Conservation (phyloP, 2,113 vertebrate genomes). For the Microcebus ravelobensis region DNA sequence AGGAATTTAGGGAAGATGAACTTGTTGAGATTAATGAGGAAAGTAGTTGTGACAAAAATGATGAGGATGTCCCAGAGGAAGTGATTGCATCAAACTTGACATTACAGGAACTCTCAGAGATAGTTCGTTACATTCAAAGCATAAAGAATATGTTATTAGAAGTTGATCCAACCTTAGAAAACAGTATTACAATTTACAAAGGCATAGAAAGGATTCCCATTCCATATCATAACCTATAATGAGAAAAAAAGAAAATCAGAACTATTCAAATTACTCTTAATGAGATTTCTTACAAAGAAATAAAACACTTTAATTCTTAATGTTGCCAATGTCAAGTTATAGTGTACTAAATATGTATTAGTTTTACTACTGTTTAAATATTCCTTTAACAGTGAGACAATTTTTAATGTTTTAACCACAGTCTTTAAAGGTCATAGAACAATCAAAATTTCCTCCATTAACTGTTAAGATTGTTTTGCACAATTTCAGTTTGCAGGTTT, state of each 20-base stretch:
- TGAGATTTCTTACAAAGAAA: background rate
- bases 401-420: background rate
- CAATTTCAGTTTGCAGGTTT: background rate
- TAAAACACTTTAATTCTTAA: background rate
- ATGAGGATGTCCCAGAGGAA: background rate
- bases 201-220: background rate
- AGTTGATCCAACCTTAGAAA: background rate
- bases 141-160: background rate
- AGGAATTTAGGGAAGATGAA: background rate
- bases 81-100: background rate
- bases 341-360: background rate
- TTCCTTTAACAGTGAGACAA: background rate
- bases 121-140: constrained; percentile 36
- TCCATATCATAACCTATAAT: background rate
- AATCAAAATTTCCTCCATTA: background rate
- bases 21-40: background rate
- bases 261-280: background rate
- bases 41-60: background rate
- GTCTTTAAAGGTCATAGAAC: background rate
- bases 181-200: background rate
- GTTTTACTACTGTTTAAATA: background rate
- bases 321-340: background rate
- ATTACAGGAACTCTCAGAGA: background rate
- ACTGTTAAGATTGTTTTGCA: background rate
- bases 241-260: background rate